Base-by-base conservation (phyloP, 2,797 vertebrate genomes). In the Cossypha heuglini region DNA sequence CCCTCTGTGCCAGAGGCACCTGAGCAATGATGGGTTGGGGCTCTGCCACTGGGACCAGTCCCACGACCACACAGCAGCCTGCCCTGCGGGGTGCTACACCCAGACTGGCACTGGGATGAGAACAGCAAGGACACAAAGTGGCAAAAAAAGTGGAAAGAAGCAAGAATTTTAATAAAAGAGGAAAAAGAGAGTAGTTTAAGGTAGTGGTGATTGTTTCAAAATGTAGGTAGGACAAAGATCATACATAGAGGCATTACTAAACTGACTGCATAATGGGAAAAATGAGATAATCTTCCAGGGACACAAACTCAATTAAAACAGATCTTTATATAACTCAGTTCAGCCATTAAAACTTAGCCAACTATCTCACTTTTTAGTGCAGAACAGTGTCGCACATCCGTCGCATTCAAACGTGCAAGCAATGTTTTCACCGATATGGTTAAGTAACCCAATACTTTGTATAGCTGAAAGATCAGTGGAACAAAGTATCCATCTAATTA, bases 401-500 rank as follows among this genome's bases (percentile, higher is more conserved):
- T 75, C 8, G 26, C 86, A 88, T 93, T 93, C 93, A 94, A 75
- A 84, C 76, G 15, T 7, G 62, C 79, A 68, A 72, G 93, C 93
- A 45, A 4, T 96, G 94, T 95, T 96, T 96, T 91, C 94, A 72
- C 92, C 37, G 58, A 91, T 94, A 93, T 42, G 92, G 87, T 93
- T 96, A 95, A 96, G 96, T 95, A 95, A 94, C 85, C 89, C 94
- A 95, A 94, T 94, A 77, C 95, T 96, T 77, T 95, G 94, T 96
- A 96, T 90, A 96, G 95, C 94, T 94, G 92, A 94, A 95, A 97
- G 95, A 96, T 96, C 93, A 95, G 93, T 91, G 16, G 76, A 96
- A 96, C 96, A 97, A 97, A 96, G 96, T 97, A 94, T 96, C 89
- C 96, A 93, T 95, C 95, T 97, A 96, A 96, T 97, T 96, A 96